Conservation (phyloP, 2,888 invertebrate genomes). For the Carterocephalus palaemon region DNA sequence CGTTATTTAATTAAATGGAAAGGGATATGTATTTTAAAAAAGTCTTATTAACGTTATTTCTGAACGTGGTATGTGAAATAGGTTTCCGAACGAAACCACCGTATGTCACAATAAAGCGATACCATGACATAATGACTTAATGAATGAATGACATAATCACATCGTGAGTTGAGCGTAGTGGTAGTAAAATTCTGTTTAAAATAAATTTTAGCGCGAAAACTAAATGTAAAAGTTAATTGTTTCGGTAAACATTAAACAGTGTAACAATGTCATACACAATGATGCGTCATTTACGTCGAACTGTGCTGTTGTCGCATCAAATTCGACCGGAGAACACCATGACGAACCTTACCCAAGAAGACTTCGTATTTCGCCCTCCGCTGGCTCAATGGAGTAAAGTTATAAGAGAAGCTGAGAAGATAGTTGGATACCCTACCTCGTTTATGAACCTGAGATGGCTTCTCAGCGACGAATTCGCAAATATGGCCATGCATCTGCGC, state of each 20-base stretch:
- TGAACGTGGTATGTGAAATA: no score
- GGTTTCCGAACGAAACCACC: slow-evolving; percentile 45
- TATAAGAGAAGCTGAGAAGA: slow-evolving; percentile 72
- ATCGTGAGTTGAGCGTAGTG: slow-evolving; percentile 25
- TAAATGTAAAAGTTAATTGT: slow-evolving; percentile 39
- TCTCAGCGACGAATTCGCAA: slow-evolving; percentile 81
- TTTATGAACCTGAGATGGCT: slow-evolving; percentile 81
- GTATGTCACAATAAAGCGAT: slow-evolving; percentile 32
- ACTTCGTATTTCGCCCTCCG: slow-evolving; percentile 66
- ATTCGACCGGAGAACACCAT: slow-evolving; percentile 62
- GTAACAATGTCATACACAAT: slow-evolving; percentile 61
- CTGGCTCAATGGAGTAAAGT: slow-evolving; percentile 67
- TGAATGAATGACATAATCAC: slow-evolving; percentile 31
- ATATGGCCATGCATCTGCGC: slow-evolving; percentile 76
- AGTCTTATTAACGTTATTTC: no score
- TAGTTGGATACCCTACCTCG: slow-evolving; percentile 79
- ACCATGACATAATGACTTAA: no score
- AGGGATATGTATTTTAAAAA: no score
- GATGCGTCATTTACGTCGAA: slow-evolving; percentile 62
- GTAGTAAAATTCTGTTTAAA: slow-evolving; percentile 21
- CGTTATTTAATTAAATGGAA: no score
- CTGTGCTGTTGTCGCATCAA: slow-evolving; percentile 53
- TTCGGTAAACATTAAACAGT: slow-evolving; percentile 12
- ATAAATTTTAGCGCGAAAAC: slow-evolving; percentile 29
- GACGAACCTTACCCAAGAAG: slow-evolving; percentile 67